Base-by-base conservation (phyloP, 2,888 invertebrate species). In the Aproaerema taeniolella region DNA sequence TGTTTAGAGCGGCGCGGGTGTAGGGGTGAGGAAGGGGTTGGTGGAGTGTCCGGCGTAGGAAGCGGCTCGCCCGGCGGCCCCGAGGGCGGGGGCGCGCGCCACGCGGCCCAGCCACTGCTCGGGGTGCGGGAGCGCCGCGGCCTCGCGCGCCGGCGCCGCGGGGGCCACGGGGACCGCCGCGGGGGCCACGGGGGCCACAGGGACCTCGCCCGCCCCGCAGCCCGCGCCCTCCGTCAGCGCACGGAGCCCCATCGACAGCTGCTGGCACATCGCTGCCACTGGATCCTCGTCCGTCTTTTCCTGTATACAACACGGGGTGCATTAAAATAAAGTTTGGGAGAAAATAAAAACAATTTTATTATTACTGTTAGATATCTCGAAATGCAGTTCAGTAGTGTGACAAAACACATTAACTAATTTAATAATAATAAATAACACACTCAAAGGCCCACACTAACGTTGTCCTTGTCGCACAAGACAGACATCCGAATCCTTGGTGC, bases 231-330 rank as follows among this genome's bases (percentile, higher is more conserved):
- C 90, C 4, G 91, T 89, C 45, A 95, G 89, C 41, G 94, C 90
- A 38, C 93, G 93, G 46, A 95, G 88, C 14, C 92, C 93, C 59
- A 90, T 91, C 31, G 92, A 91, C 53, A 93, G 86, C 72, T 93
- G 93, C 73, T 92, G 94, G 81, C 94, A 94, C 91, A 94, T 92
- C 58, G 92, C 93, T 46, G 92, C 89, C 39, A 93, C 92, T 31
- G 91, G 89, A 63, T 89, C 85, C 12, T 50, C 51, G 29, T 39
- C 9, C 37, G 12, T 50, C 36, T 43, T 48, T 24, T 53, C 61
- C 58, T 60, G 48, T 5, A 31, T 28, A 8, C n/a, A 20, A 20
- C n/a, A n/a, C n/a, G n/a, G n/a, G n/a, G n/a, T n/a, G n/a, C n/a
- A n/a, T n/a, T n/a, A n/a, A n/a, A n/a, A n/a, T n/a, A n/a, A n/a